Evolutionary conservation across 2,797 vertebrate species (phyloP).

Genomic region (Notamacropus eugenii): DNA sequence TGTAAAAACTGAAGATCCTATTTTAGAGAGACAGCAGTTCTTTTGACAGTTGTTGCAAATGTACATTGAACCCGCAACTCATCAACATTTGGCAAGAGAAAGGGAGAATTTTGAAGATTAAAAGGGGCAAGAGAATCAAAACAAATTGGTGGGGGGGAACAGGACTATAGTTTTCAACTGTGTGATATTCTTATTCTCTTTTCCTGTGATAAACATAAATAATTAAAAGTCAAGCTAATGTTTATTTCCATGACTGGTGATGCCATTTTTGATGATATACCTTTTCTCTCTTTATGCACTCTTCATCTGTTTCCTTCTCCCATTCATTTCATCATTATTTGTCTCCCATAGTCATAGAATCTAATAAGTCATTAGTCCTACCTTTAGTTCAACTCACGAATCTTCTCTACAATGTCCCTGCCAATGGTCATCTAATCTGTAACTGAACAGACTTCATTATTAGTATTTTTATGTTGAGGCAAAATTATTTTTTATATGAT

Average conservation of each 20-base stretch:
- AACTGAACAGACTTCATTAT: neutral
- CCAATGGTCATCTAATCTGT: conserved; percentile 9
- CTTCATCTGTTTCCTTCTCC: conserved; percentile 5
- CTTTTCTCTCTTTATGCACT: conserved; percentile 8
- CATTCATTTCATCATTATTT: conserved; percentile 11
- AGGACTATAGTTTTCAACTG: neutral
- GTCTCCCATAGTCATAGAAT: conserved; percentile 14
- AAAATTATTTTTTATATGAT: conserved; percentile 1
- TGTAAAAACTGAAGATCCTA: conserved; percentile 36
- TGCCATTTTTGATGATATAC: neutral
- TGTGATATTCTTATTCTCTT: neutral
- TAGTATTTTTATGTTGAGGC: neutral
- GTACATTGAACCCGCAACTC: conserved; percentile 21
- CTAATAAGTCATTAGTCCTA: conserved; percentile 1
- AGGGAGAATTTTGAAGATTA: conserved; percentile 39
- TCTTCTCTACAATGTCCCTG: neutral
- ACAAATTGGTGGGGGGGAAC: conserved; percentile 4
- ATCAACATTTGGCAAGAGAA: conserved; percentile 37
- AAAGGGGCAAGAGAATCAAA: conserved; percentile 14
- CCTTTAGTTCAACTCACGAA: neutral
- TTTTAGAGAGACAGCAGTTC: conserved; percentile 48
- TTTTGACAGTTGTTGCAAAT: conserved; percentile 34
- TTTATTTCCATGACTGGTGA: neutral
- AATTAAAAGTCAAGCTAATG: neutral
- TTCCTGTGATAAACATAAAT: neutral